Conservation (phyloP, 2,113 vertebrate species). For the Numida meleagris region DNA sequence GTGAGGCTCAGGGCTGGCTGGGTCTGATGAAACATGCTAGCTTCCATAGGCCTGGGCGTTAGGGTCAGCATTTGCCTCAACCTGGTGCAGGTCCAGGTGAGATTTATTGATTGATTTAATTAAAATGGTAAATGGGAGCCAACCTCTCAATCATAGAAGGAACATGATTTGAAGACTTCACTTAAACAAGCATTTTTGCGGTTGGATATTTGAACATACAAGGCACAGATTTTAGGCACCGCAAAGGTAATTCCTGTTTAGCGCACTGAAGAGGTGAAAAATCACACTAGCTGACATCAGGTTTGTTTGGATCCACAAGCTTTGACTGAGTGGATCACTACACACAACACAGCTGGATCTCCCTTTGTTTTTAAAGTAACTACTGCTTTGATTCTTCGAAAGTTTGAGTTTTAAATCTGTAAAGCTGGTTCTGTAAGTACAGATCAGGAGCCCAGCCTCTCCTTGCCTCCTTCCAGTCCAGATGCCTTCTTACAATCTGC, state of each 20-base stretch:
- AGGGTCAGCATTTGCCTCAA: neutral
- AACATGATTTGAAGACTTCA: neutral
- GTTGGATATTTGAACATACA: accelerated
- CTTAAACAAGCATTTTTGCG: neutral
- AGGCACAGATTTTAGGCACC: neutral
- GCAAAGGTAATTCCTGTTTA: neutral
- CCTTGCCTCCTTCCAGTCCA: neutral
- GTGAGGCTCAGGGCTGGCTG: neutral
- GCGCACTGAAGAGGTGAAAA: neutral
- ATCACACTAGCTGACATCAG: neutral
- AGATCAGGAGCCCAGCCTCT: neutral
- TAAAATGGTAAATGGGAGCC: neutral
- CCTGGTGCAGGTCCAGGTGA: neutral
- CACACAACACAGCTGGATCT: neutral
- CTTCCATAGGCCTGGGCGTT: neutral
- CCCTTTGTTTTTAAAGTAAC: neutral
- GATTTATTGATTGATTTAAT: neutral
- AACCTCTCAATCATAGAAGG: neutral
- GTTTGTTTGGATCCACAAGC: neutral
- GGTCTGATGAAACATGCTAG: neutral
- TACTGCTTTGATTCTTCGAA: neutral
- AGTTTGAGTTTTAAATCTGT: neutral
- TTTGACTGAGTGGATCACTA: neutral
- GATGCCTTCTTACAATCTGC: neutral
- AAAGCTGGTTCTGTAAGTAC: neutral